These are phyloP conservation scores for Listrodromus nycthemerus DNA, from an alignment of 2,888 invertebrate genomes.

Conservation along the genomic window DNA sequence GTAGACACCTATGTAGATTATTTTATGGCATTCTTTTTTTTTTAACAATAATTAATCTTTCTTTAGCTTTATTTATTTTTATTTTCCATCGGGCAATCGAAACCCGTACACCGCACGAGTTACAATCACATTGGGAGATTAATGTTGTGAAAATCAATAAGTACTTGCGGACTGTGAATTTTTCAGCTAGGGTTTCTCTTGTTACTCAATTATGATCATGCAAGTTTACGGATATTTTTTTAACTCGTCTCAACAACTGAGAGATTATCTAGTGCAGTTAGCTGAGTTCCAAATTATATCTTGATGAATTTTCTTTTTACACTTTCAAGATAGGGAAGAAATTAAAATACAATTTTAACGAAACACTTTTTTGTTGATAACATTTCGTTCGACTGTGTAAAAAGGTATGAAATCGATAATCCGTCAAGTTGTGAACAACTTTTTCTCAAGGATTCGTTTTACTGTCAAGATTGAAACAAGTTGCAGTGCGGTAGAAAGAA, in stretches of 20 bases:
- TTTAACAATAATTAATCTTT: slow-evolving; percentile 61
- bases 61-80: slow-evolving; percentile 50
- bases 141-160: slow-evolving; percentile 44
- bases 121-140: slow-evolving; percentile 62
- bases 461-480: slow-evolving; percentile 40
- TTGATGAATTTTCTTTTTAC: neutral
- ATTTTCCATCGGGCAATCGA: slow-evolving; percentile 30
- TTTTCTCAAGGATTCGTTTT: slow-evolving; percentile 12
- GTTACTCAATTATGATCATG: slow-evolving; percentile 55
- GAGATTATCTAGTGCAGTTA: slow-evolving; percentile 58
- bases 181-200: slow-evolving; percentile 41
- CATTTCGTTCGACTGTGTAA: slow-evolving; percentile 48
- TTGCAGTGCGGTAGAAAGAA: slow-evolving; percentile 36
- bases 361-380: slow-evolving; percentile 31
- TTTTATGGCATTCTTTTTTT: slow-evolving; percentile 65
- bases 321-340: slow-evolving; percentile 20
- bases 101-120: slow-evolving; percentile 48
- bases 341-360: slow-evolving; percentile 1
- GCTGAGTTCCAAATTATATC: slow-evolving; percentile 22
- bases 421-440: slow-evolving; percentile 37
- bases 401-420: slow-evolving; percentile 60
- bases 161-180: slow-evolving; percentile 38
- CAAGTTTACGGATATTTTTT: slow-evolving; percentile 42
- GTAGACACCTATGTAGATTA: slow-evolving; percentile 72
- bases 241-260: slow-evolving; percentile 39